Conservation (phyloP, 1,140 invertebrate genomes). For the Ruditapes philippinarum region DNA sequence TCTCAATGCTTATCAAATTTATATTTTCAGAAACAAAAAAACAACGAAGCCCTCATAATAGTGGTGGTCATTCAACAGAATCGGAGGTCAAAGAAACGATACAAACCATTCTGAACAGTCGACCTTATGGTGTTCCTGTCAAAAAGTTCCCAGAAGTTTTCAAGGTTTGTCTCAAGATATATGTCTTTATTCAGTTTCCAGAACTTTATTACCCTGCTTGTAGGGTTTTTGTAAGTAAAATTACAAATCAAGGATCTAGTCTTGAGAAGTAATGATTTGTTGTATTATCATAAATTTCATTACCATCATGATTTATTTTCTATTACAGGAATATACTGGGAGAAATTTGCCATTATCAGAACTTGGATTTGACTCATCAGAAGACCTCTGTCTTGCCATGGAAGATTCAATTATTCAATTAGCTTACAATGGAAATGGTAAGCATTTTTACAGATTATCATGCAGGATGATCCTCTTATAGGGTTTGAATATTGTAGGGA, state of each 20-base stretch:
- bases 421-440: slow-evolving; percentile 26
- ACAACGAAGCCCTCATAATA: not conserved
- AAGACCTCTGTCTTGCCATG: slow-evolving; percentile 20
- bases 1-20: too few species aligned
- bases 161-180: slow-evolving; percentile 69
- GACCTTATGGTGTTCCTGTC: slow-evolving; percentile 59
- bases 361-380: slow-evolving; percentile 47
- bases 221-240: too few species aligned
- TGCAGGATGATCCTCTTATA: too few species aligned
- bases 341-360: slow-evolving; percentile 47
- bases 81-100: not conserved
- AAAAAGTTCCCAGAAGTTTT: slow-evolving; percentile 59
- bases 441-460: not conserved
- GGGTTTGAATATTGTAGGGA: too few species aligned
- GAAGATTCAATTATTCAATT: slow-evolving; percentile 33
- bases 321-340: slow-evolving; percentile 69
- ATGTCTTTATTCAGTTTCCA: too few species aligned
- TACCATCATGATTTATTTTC: too few species aligned
- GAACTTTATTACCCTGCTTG: too few species aligned
- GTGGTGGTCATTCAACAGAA: not conserved
- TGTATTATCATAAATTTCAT: too few species aligned
- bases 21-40: not conserved
- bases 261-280: too few species aligned
- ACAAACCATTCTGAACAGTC: not conserved
- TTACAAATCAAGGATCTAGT: too few species aligned